A percentile compares a stretch with the other conserved stretches of the same genome.
phyloP scores from a whole-genome alignment of 30 jellyfish, hydroid and myxozoan species.

The Aurelia aurita complex sp. Pacific region DNA sequence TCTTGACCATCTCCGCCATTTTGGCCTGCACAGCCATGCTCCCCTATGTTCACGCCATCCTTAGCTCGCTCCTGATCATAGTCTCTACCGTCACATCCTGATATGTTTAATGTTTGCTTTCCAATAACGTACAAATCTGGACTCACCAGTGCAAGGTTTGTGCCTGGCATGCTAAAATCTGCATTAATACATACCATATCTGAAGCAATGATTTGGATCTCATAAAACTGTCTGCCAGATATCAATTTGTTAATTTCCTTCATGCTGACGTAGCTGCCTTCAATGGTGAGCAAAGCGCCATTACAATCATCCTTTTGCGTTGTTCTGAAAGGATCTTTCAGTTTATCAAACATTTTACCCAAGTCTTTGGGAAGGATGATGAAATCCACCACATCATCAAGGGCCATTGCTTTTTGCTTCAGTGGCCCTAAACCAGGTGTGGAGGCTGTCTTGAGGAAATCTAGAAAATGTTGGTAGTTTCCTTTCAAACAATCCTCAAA shows the following conservation, averaged over 20 bases:
- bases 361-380: neutral
- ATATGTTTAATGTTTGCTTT: neutral
- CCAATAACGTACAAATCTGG: neutral
- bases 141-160: neutral
- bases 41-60: slow-evolving; percentile 1
- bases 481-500: neutral
- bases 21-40: slow-evolving; percentile 12
- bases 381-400: neutral
- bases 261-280: slow-evolving; percentile 4
- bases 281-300: neutral
- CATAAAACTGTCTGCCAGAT: neutral
- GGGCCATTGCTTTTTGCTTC: neutral
- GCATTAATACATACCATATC: neutral
- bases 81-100: neutral
- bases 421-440: neutral
- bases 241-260: neutral
- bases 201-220: slow-evolving; percentile 1
- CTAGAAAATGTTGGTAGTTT: neutral
- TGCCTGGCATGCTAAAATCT: neutral
- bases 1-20: slow-evolving; percentile 16
- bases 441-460: neutral
- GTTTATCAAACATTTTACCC: neutral
- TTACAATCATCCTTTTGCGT: neutral
- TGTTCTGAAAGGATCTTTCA: neutral
- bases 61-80: neutral